Base-by-base conservation (phyloP, 2,113 vertebrate genomes). In the Dipodomys spectabilis region DNA sequence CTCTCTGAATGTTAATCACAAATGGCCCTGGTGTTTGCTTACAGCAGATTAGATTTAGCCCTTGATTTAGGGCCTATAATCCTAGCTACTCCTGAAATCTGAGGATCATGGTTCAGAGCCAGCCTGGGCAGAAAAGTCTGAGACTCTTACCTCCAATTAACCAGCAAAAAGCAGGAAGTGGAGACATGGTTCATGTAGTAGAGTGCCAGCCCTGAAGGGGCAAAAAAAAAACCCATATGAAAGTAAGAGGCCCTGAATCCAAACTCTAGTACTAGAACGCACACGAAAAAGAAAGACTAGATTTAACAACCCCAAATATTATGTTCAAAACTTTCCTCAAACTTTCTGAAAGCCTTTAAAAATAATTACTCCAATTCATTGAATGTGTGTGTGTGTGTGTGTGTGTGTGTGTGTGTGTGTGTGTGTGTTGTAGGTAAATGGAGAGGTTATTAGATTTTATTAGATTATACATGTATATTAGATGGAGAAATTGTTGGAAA, bases 341-440 rank as follows among this genome's bases (percentile, higher is more conserved):
- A 94, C 13, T 69, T 91, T 93, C 88, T 19, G 88, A n/a, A 80
- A 84, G 28, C 67, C 85, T 88, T 88, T 81, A 62, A 74, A 82
- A 44, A 39, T 39, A 73, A 6, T 30, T 74, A 80, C 74, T 94
- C 7, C 35, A 71, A 82, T 74, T 88, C 30, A 65, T 0, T 44
- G 22, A 88, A n/a, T 39, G 3, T 39, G 3, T 39, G 5, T 39
- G 22, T 81, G 16, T n/a, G 22, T 77, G 12, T 75, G 23, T 62
- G 19, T 82, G 3, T 82, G 28, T 68, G 12, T 32, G 16, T 75
- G 45, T 35, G 44, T 32, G 11, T 69, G 11, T 53, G 35, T 67
- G 28, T 74, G n/a, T 74, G 2, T 68, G 10, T 88, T 44, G n/a
- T 5, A 67, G 60, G 67, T 75, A 16, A 7, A 9, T 28, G 8